Evolutionary conservation across 1,140 invertebrate genomes (phyloP), one percentile per base, ranked within the genome.

Genomic region (Lasaia peninsularis): DNA sequence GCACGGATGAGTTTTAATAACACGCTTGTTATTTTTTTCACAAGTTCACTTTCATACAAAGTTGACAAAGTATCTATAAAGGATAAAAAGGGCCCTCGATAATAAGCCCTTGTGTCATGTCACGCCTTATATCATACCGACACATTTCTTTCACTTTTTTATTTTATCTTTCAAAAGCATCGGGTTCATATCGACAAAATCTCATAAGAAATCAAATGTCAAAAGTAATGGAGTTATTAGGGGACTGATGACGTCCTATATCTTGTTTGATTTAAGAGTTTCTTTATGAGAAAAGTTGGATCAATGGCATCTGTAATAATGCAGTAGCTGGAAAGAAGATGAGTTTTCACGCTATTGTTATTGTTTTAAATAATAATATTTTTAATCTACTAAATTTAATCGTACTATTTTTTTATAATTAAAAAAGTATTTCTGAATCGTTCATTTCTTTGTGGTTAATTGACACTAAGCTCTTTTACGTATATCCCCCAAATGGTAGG

Each of bases 161-260:
- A 44, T 44, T 44, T 44, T 44, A 20, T 44, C 40, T 44, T 16
- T 44, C 40, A 44, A 44, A 44, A 44, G 40, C 40, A 44, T 16
- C 18, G 40, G 40, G 40, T 44, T 44, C 40, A 44, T 44, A 44
- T 44, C 18, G 40, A 44, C 20, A 44, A 44, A 44, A 44, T 44
- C 40, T 44, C 40, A 44, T 44, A 44, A 44, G 40, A 21, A 44
- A 44, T 44, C 40, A 44, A 44, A 44, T 44, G 40, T 44, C 40
- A 44, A 44, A 44, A 44, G 40, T 44, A 44, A 44, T 44, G 40
- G 40, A 44, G 40, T 44, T 44, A 20, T 20, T 44, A 20, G 18
- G 40, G 40, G 18, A 44, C 14, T 44, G 40, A 44, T 44, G 40
- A 20, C 40, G 16, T 18, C 16, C 14, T 44, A 44, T 44, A 44